phyloP scores from a whole-genome alignment of 2,888 invertebrate species.

The Agrenia bidenticulata region DNA sequence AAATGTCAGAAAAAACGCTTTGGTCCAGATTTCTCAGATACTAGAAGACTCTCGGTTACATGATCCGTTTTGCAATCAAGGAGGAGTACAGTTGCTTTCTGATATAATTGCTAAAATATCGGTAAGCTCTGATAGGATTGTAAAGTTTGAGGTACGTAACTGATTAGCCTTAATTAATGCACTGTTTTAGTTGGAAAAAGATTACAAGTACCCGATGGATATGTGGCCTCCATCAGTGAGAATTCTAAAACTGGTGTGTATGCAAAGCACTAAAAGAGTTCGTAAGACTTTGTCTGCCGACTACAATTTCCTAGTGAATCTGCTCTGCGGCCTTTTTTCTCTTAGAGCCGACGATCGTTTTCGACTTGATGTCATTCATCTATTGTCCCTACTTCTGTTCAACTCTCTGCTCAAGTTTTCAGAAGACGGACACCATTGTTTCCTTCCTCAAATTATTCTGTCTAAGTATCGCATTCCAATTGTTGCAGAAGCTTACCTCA shows the following conservation, averaged over 20 bases:
- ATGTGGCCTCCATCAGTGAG: conserved; percentile 22
- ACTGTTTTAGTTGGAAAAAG: conserved; percentile 23
- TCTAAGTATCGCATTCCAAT: conserved; percentile 11
- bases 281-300: conserved; percentile 3
- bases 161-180: neutral
- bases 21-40: neutral
- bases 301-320: conserved; percentile 11
- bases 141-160: too few relatives aligned
- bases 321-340: conserved; percentile 16
- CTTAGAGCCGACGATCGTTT: conserved; percentile 20
- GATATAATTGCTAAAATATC: conserved; percentile 16
- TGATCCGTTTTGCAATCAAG: conserved; percentile 9
- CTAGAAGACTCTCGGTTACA: conserved; percentile 17
- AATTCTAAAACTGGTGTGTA: conserved; percentile 15
- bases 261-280: neutral
- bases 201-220: conserved; percentile 21
- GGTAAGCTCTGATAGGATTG: too few relatives aligned
- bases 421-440: conserved; percentile 9
- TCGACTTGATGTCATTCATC: conserved; percentile 13
- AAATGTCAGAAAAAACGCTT: conserved; percentile 12
- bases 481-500: conserved; percentile 8
- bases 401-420: neutral
- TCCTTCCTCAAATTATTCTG: conserved; percentile 4
- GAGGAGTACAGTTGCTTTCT: neutral
- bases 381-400: conserved; percentile 14